Percentiles rank a stretch among this genome's conserved stretches.
Conservation (phyloP, 64 coral and sea anemone genomes). For the Pocillopora verrucosa region DNA sequence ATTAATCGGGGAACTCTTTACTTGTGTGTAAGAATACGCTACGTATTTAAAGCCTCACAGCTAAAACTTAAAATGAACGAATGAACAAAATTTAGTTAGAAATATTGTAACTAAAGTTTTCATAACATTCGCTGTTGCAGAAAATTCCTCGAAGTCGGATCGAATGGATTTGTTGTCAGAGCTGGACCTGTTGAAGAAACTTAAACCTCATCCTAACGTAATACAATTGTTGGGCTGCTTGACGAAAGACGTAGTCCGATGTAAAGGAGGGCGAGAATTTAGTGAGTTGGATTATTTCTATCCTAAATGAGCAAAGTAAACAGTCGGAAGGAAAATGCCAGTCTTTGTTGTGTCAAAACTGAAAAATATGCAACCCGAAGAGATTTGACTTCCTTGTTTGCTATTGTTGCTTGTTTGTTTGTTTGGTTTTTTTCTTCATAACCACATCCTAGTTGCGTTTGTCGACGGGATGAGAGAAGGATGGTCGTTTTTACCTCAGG, state of each 20-base stretch:
- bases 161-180: constrained; percentile 27
- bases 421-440: too few relatives aligned
- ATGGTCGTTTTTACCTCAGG: too few relatives aligned
- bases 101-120: background rate
- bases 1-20: too few relatives aligned
- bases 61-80: too few relatives aligned
- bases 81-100: too few relatives aligned
- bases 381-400: background rate
- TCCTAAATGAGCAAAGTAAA: background rate
- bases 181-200: constrained; percentile 42
- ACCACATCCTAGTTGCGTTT: too few relatives aligned
- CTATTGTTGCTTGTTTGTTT: too few relatives aligned
- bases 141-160: constrained; percentile 6
- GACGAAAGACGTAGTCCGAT: constrained; percentile 8
- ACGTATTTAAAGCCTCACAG: too few relatives aligned
- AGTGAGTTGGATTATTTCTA: background rate
- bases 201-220: constrained; percentile 54
- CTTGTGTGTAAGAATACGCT: too few relatives aligned
- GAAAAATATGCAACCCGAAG: too few relatives aligned
- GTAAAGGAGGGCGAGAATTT: constrained; percentile 2
- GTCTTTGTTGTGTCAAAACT: too few relatives aligned
- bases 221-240: constrained; percentile 30
- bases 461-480: too few relatives aligned
- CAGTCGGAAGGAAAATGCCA: background rate
- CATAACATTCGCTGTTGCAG: background rate